Percentiles rank a stretch among this genome's conserved stretches.
phyloP scores from a whole-genome alignment of 2,113 vertebrate species.

The Rostratula benghalensis region DNA sequence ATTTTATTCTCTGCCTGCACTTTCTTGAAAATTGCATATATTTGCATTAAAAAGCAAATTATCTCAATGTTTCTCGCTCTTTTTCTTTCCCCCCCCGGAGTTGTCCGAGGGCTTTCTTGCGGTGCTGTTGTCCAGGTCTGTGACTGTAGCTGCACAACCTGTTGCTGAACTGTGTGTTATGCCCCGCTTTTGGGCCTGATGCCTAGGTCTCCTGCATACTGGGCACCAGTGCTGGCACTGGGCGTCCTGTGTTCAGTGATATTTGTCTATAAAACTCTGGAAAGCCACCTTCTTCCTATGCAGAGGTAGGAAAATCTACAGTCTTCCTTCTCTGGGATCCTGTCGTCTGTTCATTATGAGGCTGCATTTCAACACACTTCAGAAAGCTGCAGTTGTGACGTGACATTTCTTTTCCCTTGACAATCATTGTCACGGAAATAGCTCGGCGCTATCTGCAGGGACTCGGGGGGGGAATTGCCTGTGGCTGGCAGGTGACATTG shows the following conservation, averaged over 20 bases:
- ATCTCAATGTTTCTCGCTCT: neutral
- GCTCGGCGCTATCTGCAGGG: neutral
- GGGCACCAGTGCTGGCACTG: neutral
- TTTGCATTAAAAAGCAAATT: accelerated
- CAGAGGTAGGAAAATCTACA: neutral
- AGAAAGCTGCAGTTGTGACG: neutral
- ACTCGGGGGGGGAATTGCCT: neutral
- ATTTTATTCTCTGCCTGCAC: neutral
- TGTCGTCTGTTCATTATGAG: neutral
- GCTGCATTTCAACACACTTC: neutral
- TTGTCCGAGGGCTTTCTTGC: accelerated
- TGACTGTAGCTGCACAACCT: neutral
- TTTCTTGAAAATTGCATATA: neutral
- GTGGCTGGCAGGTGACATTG: neutral
- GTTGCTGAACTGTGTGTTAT: neutral
- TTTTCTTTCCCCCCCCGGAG: neutral
- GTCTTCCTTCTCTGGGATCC: neutral
- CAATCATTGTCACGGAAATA: neutral
- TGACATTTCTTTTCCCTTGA: neutral
- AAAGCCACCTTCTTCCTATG: accelerated
- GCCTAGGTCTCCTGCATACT: neutral
- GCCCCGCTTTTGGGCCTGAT: neutral
- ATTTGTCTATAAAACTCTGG: neutral
- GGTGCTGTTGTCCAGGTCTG: neutral
- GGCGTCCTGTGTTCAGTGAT: neutral